Base-by-base conservation (phyloP, 2,888 invertebrate species). In the Fissipunctia ypsillon region DNA sequence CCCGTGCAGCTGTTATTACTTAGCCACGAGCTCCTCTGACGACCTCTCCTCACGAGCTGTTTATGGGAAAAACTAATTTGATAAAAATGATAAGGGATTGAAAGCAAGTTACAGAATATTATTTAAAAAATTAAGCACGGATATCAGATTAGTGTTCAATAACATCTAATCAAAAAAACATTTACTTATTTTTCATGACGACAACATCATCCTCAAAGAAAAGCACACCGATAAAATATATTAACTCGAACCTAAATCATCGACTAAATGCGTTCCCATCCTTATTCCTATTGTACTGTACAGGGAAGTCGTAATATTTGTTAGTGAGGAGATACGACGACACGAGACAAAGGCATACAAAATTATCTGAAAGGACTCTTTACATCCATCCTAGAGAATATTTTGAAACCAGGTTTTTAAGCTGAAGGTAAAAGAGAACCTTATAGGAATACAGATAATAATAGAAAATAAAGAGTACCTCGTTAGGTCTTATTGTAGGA, bases 281-380 rank as follows among this genome's bases (percentile, higher is more conserved):
- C 41, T 28, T 85, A 85, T 41, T 50, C n/a, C 68, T 66, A 86
- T 86, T 86, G 76, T 78, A 63, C 31, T 57, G 38, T 73, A 78
- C 78, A 81, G 65, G 84, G 82, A 86, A 86, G 87, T 84, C 84
- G 59, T 84, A 74, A 86, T 60, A 63, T 81, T 57, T 61, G 73
- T 50, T 73, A 60, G 68, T 78, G 60, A 72, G 28, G 70, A 35
- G 59, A 80, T 63, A 66, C 71, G 54, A 61, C 64, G 60, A 85
- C 76, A 66, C 61, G 25, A 84, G 73, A 81, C 81, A 75, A 84
- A 75, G 69, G 57, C 57, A 54, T 60, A 66, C 76, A 79, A 64
- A 83, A 80, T 70, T 80, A 76, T 60, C 25, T 57, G 28, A 61
- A 74, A 70, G 63, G 43, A 60, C 65, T 50, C 60, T 61, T 78